These are phyloP conservation scores for Brevimyrus niger DNA, from an alignment of 2,113 vertebrate genomes.

Conservation along the genomic window DNA sequence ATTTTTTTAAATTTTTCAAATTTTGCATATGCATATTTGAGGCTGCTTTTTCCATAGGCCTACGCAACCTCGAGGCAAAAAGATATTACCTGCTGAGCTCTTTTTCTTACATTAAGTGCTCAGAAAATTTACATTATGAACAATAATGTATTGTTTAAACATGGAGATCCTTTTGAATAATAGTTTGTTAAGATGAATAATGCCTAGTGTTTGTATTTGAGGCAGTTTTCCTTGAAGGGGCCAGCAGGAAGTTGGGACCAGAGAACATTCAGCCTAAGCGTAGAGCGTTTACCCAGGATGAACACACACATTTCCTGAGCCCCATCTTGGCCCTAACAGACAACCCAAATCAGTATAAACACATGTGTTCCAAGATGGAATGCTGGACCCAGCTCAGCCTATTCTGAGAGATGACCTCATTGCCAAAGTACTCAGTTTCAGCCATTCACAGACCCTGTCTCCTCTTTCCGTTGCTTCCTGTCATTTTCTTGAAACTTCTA, in stretches of 20 bases:
- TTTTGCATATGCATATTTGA: not conserved
- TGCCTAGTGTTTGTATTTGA: not conserved
- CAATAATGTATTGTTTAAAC: not conserved
- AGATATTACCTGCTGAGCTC: not conserved
- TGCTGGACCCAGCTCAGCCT: not conserved
- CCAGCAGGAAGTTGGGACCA: not conserved
- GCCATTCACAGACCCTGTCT: not conserved
- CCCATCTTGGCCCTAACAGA: slow-evolving; percentile 43
- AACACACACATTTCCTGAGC: slow-evolving; percentile 60
- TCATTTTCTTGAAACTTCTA: not conserved
- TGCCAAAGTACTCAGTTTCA: not conserved
- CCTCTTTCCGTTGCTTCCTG: not conserved
- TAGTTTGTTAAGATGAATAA: not conserved
- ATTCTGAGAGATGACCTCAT: slow-evolving; percentile 19
- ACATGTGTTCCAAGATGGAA: slow-evolving; percentile 21
- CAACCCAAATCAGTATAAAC: slow-evolving; percentile 44
- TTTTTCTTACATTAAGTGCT: not conserved
- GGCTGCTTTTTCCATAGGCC: not conserved
- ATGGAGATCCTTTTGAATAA: not conserved
- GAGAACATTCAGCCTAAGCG: not conserved
- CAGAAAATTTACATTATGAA: not conserved
- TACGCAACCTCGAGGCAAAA: not conserved
- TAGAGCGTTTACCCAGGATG: slow-evolving; percentile 34
- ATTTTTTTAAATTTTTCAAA: not conserved
- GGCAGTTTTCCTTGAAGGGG: not conserved